Base-by-base conservation (phyloP, 2,113 vertebrate species). In the Aphyosemion australe region DNA sequence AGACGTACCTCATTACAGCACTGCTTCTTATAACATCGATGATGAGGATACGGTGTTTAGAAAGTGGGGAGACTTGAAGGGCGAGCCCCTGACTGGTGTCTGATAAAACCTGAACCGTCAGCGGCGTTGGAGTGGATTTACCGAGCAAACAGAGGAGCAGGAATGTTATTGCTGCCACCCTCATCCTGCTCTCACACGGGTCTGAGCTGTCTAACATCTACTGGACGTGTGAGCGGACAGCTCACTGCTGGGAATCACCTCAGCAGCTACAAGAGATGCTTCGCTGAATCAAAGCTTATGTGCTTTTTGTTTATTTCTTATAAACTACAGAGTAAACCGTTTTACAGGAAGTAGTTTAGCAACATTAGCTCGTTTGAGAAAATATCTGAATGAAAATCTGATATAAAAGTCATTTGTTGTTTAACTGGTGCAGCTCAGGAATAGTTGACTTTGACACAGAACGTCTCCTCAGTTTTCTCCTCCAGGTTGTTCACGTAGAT, bases 381-480 rank as follows among this genome's bases (percentile, higher is more conserved):
- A 37, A 37, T 37, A 37, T 3, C 9, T 10, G 11, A 39, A 39
- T 1, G 2, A 60, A 37, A 67, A 65, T 61, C 20, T 42, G 48
- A 45, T 66, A 66, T 14, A 72, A 69, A 56, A 59, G 57, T 9
- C 13, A 37, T 49, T 74, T 3, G 11, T 49, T 74, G 26, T 3
- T 18, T n/a, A 3, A 37, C 5, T 37, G 6, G 16, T 19, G 39
- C 41, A 26, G 5, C 26, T 52, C 84, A 97, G 8, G 91, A 90
- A 90, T 98, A 98, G 65, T 69, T 76, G 56, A 98, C 95, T 84
- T 93, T 95, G 69, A 99, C 93, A 0, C 94, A 95, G 61, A 98
- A 98, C 0, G 96, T 94, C 78, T 98, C 97, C 82, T 99, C 96
- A 0, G 96, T 99, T 75, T 95, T 97, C 79, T 97, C 96, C 53